Evolutionary conservation across 2,113 vertebrate genomes (phyloP).

Genomic region (Phrynosoma platyrhinos): DNA sequence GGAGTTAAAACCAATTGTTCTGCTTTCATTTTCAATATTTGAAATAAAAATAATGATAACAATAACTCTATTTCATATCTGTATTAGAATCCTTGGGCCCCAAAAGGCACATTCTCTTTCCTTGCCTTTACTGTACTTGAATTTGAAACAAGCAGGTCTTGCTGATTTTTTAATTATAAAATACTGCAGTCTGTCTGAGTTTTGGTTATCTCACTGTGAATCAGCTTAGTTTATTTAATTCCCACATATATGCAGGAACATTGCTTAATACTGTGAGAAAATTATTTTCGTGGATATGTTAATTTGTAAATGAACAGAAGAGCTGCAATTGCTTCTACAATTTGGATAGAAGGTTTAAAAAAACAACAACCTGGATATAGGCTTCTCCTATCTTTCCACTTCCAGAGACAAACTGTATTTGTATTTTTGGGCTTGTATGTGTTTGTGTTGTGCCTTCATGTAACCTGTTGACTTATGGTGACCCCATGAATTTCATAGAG

Average conservation of each 20-base stretch:
- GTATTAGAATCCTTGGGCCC: neutral
- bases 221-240: neutral
- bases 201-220: neutral
- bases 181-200: no score
- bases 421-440: neutral
- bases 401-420: neutral
- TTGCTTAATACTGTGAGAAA: neutral
- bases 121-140: neutral
- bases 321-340: neutral
- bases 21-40: neutral
- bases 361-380: no score
- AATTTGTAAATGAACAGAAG: neutral
- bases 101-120: neutral
- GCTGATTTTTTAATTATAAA: no score
- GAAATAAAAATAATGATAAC: neutral
- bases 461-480: no score
- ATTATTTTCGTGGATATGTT: neutral
- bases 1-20: neutral
- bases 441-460: no score
- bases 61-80: neutral
- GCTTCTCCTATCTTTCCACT: neutral
- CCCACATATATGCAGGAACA: neutral
- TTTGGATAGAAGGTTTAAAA: neutral
- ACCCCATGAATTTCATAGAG: no score
- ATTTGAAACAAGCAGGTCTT: neutral